Conservation (phyloP, 2,888 invertebrate genomes). For the Xestia rhomboidea region DNA sequence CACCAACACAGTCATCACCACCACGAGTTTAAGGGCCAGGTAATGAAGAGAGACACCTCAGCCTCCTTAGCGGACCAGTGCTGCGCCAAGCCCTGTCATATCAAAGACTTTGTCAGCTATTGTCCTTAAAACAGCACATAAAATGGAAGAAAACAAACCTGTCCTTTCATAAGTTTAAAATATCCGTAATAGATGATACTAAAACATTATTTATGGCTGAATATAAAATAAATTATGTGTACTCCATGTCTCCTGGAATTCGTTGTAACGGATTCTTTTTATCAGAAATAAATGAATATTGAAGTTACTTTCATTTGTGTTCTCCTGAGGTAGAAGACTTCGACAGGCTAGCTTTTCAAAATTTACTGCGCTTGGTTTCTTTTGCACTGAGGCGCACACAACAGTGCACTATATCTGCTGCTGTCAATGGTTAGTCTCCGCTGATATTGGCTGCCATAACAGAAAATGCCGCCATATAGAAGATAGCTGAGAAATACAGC, state of each 20-base stretch:
- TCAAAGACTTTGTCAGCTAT: slow-evolving; percentile 54
- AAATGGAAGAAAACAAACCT: neutral
- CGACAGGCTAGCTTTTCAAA: neutral
- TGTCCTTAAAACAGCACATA: slow-evolving; percentile 17
- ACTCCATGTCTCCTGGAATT: neutral
- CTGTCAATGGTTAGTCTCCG: neutral
- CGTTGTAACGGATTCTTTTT: neutral
- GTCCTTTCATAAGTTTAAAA: neutral
- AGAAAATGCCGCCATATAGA: neutral
- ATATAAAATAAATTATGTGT: neutral
- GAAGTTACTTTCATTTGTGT: slow-evolving; percentile 5
- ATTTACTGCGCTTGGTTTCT: neutral
- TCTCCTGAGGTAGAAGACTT: neutral
- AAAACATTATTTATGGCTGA: neutral
- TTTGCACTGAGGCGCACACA: neutral
- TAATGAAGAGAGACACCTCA: slow-evolving; percentile 29
- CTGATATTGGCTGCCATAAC: neutral
- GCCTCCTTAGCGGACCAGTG: slow-evolving; percentile 42
- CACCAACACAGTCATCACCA: slow-evolving; percentile 38
- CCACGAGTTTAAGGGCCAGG: slow-evolving; percentile 33
- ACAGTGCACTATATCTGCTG: neutral
- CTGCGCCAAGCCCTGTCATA: slow-evolving; percentile 58
- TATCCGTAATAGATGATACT: neutral
- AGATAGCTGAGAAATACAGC: neutral
- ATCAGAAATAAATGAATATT: slow-evolving; percentile 15